Base-by-base conservation (phyloP, 2,797 vertebrate species). In the Sebastes kiyomatsui region DNA sequence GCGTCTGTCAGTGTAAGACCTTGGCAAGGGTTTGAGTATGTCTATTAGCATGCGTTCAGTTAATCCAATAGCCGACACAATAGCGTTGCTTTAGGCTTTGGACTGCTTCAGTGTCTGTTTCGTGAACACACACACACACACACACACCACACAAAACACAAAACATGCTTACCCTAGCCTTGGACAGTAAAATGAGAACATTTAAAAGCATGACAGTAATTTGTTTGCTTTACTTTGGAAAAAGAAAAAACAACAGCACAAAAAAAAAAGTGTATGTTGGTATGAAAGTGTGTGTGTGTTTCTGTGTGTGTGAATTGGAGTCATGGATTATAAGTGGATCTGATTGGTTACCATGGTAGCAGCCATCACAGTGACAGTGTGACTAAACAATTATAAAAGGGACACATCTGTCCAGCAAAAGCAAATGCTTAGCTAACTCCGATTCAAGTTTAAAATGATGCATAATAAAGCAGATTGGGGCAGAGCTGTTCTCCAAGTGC, bases 321-420 rank as follows among this genome's bases (percentile, higher is more conserved):
- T 87, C 80, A 88, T 84, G 90, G 85, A 32, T 78, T 75, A 92
- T 88, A 91, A 88, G 82, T 66, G 87, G 11, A 86, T 86, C 91
- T 74, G 84, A 93, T 92, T 87, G 83, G 85, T 92, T 92, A 78
- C 83, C 72, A 88, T 82, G 83, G 92, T 69, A 83, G 73, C 88
- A 75, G 86, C 83, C 87, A 85, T 91, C 72, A 78, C 67, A 78
- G 74, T 83, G 46, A 87, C 85, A 86, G 87, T 83, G 87, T 89
- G 87, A 92, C 88, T 67, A 92, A 93, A 81, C 72, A 72, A 87
- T 90, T 90, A 73, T 38, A 70, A 80, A 88, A 81, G 71, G 73
- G 81, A 83, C 71, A 86, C 91, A 92, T 89, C 83, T 90, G 90
- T 84, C 75, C 71, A 75, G 42, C 28, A 65, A 23, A 78, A 82